Conservation (phyloP, 2,113 vertebrate genomes). For the Phalacrocorax aristotelis region DNA sequence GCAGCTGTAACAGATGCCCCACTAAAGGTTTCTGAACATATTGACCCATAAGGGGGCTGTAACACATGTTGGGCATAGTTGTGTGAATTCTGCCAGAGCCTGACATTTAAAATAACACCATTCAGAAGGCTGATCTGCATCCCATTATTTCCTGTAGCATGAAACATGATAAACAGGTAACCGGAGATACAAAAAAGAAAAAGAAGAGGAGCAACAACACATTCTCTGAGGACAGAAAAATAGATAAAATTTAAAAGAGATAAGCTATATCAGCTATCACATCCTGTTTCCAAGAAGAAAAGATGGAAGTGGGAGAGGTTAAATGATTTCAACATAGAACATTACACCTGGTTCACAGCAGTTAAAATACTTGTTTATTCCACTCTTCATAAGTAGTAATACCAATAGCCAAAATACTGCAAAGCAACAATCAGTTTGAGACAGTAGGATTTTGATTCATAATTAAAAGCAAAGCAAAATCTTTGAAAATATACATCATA, state of each 20-base stretch:
- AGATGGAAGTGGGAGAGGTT: neutral
- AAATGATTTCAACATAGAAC: neutral
- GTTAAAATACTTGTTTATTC: neutral
- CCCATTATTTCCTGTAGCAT: neutral
- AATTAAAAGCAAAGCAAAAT: neutral
- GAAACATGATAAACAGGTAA: neutral
- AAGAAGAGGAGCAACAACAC: neutral
- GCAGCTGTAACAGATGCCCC: neutral
- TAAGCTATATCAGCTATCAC: neutral
- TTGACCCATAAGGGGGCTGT: neutral
- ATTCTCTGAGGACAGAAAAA: neutral
- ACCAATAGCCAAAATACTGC: neutral
- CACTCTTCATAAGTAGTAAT: neutral
- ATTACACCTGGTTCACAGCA: neutral
- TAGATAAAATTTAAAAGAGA: neutral
- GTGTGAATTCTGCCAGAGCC: neutral
- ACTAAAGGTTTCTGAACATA: neutral
- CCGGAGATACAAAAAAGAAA: neutral
- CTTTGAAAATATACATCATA: neutral
- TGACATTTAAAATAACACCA: neutral
- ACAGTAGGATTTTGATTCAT: neutral
- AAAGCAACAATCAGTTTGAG: neutral
- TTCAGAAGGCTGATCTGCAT: neutral
- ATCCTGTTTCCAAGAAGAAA: neutral
- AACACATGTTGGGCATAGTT: neutral